Percentiles rank a stretch among this genome's conserved stretches.
Evolutionary conservation across 2,797 vertebrate genomes (phyloP).

Genomic region (Sebastes oblongus): DNA sequence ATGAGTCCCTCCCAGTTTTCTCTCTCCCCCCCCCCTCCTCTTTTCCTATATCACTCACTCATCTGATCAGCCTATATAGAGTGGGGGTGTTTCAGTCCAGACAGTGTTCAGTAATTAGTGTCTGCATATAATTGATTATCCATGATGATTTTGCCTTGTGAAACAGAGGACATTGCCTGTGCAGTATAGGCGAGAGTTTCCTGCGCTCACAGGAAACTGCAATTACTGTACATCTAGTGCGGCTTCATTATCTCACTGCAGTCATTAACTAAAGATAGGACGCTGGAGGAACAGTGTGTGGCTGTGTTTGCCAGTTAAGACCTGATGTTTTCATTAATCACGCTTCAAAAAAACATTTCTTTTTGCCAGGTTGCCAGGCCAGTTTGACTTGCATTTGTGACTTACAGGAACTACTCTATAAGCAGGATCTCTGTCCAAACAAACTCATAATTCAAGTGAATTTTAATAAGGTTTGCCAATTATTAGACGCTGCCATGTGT

Average conservation of each 20-base stretch:
- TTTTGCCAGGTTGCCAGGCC: neutral
- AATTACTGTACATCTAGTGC: constrained; percentile 34
- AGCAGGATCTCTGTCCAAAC: neutral
- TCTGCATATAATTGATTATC: constrained; percentile 71
- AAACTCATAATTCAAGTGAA: neutral
- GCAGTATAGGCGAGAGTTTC: constrained; percentile 24
- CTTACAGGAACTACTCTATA: neutral
- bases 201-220: constrained; percentile 47
- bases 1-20: neutral
- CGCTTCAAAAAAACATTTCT: neutral
- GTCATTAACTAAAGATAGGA: constrained; percentile 16
- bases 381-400: constrained; percentile 5
- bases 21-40: neutral
- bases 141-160: constrained; percentile 52
- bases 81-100: constrained; percentile 31
- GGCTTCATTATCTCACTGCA: constrained; percentile 25
- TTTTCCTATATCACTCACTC: constrained; percentile 23
- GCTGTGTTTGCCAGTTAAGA: neutral
- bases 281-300: constrained; percentile 1
- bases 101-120: constrained; percentile 70
- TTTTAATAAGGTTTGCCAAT: neutral
- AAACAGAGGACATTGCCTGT: constrained; percentile 35
- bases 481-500: neutral
- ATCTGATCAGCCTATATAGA: constrained; percentile 42
- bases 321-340: constrained; percentile 31